Evolutionary conservation across 1,140 invertebrate species (phyloP).

Genomic region (Scaptomyza montana): DNA sequence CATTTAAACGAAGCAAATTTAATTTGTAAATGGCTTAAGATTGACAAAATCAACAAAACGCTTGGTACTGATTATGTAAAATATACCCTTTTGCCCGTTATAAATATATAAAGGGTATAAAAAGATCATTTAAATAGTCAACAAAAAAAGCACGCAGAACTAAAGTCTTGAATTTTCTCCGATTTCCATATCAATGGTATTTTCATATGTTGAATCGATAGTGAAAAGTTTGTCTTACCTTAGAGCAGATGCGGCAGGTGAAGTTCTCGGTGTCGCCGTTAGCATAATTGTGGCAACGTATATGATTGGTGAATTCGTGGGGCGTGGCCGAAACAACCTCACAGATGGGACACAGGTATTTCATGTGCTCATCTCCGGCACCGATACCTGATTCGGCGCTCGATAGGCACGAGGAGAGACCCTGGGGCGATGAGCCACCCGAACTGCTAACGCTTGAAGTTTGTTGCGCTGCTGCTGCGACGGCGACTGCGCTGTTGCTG

Average conservation of each 20-base stretch:
- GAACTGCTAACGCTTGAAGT: conserved; percentile 39
- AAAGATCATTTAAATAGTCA: no score
- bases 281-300: conserved; percentile 87
- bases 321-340: conserved; percentile 85
- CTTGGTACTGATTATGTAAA: no score
- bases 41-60: no score
- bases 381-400: conserved; percentile 77
- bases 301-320: conserved; percentile 89
- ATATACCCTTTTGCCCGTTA: no score
- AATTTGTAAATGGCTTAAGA: no score
- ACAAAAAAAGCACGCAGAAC: no score
- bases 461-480: conserved; percentile 11
- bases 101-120: no score
- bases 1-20: no score
- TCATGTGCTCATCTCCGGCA: conserved; percentile 82
- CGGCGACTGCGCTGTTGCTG: conserved; percentile 17
- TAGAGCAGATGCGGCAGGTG: conserved; percentile 85
- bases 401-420: conserved; percentile 49
- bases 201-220: no score
- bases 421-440: conserved; percentile 71
- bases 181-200: no score
- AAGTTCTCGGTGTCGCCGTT: conserved; percentile 85
- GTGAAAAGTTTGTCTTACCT: conserved; percentile 70
- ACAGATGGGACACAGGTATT: conserved; percentile 87
- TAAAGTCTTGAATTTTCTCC: no score